Evolutionary conservation across 2,888 invertebrate species (phyloP).

Genomic region (Leptodirus hochenwartii): DNA sequence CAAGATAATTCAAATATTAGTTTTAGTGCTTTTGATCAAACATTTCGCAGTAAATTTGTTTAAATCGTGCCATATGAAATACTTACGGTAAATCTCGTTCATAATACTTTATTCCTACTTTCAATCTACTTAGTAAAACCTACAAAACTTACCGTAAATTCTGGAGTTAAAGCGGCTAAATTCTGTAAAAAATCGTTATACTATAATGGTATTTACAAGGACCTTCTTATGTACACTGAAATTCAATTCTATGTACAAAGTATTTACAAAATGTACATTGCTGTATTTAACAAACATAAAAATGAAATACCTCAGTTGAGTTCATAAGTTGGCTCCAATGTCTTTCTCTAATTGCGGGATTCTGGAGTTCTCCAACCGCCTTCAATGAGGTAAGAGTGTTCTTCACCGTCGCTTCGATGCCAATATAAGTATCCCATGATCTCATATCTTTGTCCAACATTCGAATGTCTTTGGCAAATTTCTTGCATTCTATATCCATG

Average conservation of each 20-base stretch:
- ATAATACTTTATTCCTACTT: conserved; percentile 1
- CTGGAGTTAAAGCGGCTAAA: conserved; percentile 63
- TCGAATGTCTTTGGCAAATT: conserved; percentile 87
- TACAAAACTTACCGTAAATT: conserved; percentile 55
- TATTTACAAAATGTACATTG: background rate
- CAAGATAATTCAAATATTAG: conserved; percentile 3
- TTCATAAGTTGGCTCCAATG: conserved; percentile 96
- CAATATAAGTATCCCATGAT: conserved; percentile 79
- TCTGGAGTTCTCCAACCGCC: conserved; percentile 90
- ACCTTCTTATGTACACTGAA: conserved; percentile 5
- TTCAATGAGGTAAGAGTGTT: conserved; percentile 90
- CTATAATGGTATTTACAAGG: conserved; percentile 19
- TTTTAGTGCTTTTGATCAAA: too few relatives aligned
- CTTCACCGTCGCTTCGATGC: conserved; percentile 80
- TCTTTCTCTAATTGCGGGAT: conserved; percentile 86
- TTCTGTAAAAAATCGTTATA: conserved; percentile 41
- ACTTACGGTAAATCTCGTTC: background rate
- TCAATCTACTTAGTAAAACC: conserved; percentile 8
- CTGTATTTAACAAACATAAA: conserved; percentile 1
- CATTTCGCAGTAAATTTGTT: conserved; percentile 1
- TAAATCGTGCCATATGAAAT: background rate
- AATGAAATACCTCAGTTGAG: conserved; percentile 71
- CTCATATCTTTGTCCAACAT: conserved; percentile 92
- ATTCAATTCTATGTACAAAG: background rate
- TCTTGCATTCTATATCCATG: conserved; percentile 97